phyloP scores from a whole-genome alignment of 30 jellyfish, hydroid and myxozoan genomes.

The Nemopilema nomurai region DNA sequence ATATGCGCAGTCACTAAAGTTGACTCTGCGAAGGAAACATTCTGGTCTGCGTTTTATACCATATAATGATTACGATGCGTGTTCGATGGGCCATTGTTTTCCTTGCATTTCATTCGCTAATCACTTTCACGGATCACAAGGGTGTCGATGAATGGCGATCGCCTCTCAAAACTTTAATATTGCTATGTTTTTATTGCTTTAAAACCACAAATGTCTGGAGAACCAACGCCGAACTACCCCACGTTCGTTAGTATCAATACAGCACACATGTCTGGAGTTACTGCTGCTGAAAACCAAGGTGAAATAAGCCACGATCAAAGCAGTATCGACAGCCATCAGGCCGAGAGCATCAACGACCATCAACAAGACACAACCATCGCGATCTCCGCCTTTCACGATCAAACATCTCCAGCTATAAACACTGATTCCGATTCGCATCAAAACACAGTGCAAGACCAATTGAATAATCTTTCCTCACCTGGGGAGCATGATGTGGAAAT shows the following conservation, averaged over 20 bases:
- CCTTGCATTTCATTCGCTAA: constrained; percentile 33
- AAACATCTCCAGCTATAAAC: constrained; percentile 15
- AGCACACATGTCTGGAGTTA: constrained; percentile 33
- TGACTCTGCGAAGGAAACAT: constrained; percentile 44
- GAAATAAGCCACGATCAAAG: constrained; percentile 14
- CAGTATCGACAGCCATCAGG: constrained; percentile 39
- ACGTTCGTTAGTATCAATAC: constrained; percentile 45
- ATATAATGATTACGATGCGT: constrained; percentile 11
- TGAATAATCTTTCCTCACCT: constrained; percentile 33
- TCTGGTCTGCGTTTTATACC: constrained; percentile 28
- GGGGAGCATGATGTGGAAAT: constrained; percentile 48
- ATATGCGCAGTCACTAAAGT: no score
- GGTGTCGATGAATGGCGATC: constrained; percentile 53
- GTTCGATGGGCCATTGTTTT: constrained; percentile 49
- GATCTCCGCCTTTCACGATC: constrained; percentile 64
- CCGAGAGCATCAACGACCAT: constrained; percentile 36
- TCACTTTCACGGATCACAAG: constrained; percentile 66
- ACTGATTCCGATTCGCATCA: constrained; percentile 63
- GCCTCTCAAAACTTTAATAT: constrained; percentile 4
- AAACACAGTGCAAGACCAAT: constrained; percentile 12
- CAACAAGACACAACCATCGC: constrained; percentile 46
- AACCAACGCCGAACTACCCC: constrained; percentile 34
- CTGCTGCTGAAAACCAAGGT: constrained; percentile 21
- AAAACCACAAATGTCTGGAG: constrained; percentile 43
- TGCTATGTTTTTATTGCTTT: not conserved